A percentile compares a stretch with the other conserved stretches of the same genome.
Evolutionary conservation across 2,113 vertebrate genomes (phyloP).

Genomic region (Penelope pileata): DNA sequence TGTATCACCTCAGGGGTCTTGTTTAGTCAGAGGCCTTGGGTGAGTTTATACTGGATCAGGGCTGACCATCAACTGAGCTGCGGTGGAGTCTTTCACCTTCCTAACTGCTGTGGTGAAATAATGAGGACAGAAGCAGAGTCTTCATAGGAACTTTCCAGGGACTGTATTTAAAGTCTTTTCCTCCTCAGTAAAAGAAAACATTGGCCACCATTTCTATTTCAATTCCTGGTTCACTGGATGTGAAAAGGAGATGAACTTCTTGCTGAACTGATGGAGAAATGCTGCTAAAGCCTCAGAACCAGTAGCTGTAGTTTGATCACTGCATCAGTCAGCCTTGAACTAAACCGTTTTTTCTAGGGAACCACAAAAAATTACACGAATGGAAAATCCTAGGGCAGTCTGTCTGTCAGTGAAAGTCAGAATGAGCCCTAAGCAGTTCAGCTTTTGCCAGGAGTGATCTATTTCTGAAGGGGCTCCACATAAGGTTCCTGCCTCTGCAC

Average conservation of each 20-base stretch:
- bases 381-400: neutral
- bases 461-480: neutral
- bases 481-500: neutral
- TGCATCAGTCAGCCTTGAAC: neutral
- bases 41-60: constrained; percentile 23
- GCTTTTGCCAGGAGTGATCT: neutral
- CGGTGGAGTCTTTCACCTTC: neutral
- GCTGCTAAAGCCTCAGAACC: constrained; percentile 1
- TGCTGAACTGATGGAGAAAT: constrained; percentile 1
- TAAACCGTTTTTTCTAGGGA: constrained; percentile 12
- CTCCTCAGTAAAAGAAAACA: neutral
- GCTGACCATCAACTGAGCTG: neutral
- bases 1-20: neutral
- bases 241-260: constrained; percentile 9
- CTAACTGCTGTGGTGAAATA: neutral
- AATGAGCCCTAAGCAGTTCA: neutral
- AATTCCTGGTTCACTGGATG: neutral
- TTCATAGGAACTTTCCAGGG: neutral
- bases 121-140: neutral
- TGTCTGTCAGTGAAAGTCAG: neutral
- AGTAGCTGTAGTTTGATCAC: neutral
- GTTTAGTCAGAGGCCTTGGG: constrained; percentile 38
- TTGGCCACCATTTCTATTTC: neutral
- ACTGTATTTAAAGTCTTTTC: neutral
- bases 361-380: constrained; percentile 27